These are phyloP conservation scores for Coendou prehensilis DNA, from an alignment of 2,797 vertebrate species.

Conservation along the genomic window DNA sequence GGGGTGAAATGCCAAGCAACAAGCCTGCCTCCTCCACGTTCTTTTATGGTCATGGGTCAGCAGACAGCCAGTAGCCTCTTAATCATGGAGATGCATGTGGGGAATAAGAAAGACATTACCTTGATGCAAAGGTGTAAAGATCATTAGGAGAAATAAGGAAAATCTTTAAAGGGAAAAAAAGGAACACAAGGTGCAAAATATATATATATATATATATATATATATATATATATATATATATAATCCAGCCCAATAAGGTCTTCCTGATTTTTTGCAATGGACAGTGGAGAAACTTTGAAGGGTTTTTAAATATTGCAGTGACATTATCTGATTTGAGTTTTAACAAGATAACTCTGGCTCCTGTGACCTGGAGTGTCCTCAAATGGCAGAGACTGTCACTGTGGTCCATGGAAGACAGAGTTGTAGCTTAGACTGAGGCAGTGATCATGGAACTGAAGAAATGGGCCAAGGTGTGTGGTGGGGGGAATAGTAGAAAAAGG, in stretches of 20 bases:
- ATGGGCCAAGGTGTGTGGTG: neutral
- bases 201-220: no score
- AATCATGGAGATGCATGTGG: no score
- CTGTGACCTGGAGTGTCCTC: neutral
- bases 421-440: neutral
- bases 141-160: neutral
- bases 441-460: neutral
- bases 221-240: neutral
- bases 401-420: neutral
- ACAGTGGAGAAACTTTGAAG: neutral
- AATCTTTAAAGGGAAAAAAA: neutral
- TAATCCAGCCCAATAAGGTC: neutral
- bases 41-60: neutral
- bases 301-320: neutral
- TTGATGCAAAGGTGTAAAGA: neutral
- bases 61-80: neutral
- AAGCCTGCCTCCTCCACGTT: neutral
- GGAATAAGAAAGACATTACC: neutral
- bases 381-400: neutral
- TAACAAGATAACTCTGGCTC: neutral
- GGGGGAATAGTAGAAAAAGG: neutral
- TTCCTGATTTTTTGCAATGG: neutral
- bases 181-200: neutral
- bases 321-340: neutral
- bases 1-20: neutral